Evolutionary conservation across 2,113 vertebrate species (phyloP).

Genomic region (Hippopotamus amphibius): DNA sequence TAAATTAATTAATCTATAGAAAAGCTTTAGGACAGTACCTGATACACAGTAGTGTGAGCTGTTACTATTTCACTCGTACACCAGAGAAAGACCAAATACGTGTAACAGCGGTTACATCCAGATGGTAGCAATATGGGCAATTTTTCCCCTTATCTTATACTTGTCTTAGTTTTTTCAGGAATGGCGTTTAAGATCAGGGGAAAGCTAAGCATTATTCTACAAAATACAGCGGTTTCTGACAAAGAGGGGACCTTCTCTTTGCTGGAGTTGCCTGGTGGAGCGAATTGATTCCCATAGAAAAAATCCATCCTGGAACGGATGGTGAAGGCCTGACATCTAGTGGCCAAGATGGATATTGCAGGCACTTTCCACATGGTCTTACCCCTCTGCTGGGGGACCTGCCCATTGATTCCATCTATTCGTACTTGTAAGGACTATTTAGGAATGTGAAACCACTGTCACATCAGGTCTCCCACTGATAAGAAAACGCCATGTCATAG

Average conservation of each 20-base stretch:
- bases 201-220: not conserved
- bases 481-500: not conserved
- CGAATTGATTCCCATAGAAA: not conserved
- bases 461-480: not conserved
- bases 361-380: rapidly evolving
- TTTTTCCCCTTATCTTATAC: not conserved
- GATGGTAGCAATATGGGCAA: too few species aligned
- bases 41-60: not conserved
- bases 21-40: not conserved
- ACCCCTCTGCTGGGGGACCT: not conserved
- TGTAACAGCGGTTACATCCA: not conserved
- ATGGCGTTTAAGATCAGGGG: not conserved
- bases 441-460: not conserved
- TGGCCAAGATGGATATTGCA: not conserved
- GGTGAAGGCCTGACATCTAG: not conserved
- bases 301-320: rapidly evolving
- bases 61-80: not conserved
- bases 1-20: not conserved
- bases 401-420: not conserved
- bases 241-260: not conserved
- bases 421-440: not conserved
- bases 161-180: not conserved
- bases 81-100: not conserved
- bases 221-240: not conserved
- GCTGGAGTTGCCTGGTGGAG: not conserved